Evolutionary conservation across 1,140 invertebrate genomes (phyloP), one percentile per base, ranked within the genome.

Genomic region (Ephestia elutella): DNA sequence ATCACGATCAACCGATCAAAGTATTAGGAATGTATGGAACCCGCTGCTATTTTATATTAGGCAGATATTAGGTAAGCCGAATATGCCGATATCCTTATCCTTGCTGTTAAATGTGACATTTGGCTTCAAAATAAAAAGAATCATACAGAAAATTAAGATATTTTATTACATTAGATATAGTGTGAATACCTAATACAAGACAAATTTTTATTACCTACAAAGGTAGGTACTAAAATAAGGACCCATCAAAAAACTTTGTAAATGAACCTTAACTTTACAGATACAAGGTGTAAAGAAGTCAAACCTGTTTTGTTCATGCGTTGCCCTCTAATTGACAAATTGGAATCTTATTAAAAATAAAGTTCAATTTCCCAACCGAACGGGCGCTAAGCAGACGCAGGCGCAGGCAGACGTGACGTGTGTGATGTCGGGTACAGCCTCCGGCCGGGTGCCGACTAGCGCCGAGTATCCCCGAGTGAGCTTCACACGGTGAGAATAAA

Each of bases 321-420:
- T 79, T 90, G 89, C 86, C 88, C 86, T 84, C 83, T 91, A 92
- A 92, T 91, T 91, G 91, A 92, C 90, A 92, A 92, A 92, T 92
- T 92, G 90, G 90, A 91, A 91, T 92, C 90, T 92, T 91, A 92
- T 92, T 92, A 92, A 83, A 17, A 87, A 86, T 86, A 82, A 84
- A 87, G 84, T 82, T 80, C 78, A 86, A 82, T 74, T 80, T 80
- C 70, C 72, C 79, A 82, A 79, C 73, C 76, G 75, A 78, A 72
- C 73, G 74, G 35, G 54, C 35, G 54, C 38, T 32, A 32, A 32
- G 30, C 30, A 32, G 38, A 67, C 78, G 76, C 75, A 63, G 65
- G 68, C 71, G 75, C 73, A 76, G 68, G 68, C 76, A 73, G 70
- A 25, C 21, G n/a, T 28, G 25, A 71, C 68, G 67, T 69, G 79